These are phyloP conservation scores for Montipora efflorescens DNA, from an alignment of 64 coral and sea anemone species.

Conservation along the genomic window DNA sequence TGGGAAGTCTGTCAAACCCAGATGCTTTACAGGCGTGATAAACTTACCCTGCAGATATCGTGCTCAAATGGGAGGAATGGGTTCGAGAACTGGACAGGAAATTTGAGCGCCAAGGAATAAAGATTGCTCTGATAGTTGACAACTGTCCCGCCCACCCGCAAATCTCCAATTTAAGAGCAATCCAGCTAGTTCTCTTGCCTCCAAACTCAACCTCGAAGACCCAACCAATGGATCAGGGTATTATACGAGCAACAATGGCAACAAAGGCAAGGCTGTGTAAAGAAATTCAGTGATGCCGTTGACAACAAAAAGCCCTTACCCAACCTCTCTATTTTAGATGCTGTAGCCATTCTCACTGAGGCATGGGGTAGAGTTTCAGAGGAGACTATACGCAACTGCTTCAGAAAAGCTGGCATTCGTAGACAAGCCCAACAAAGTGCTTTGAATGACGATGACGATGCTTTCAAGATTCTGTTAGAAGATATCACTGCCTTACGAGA, in stretches of 20 bases:
- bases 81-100: neutral
- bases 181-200: conserved; percentile 62
- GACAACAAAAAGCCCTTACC: conserved; percentile 3
- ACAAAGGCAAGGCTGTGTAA: neutral
- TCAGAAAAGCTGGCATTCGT: too few species aligned
- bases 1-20: conserved; percentile 28
- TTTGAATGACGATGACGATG: too few species aligned
- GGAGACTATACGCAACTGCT: too few species aligned
- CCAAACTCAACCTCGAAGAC: conserved; percentile 64
- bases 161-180: conserved; percentile 47
- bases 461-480: neutral
- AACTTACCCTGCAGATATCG: conserved; percentile 26
- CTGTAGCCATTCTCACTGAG: neutral
- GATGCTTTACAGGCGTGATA: conserved; percentile 30
- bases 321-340: neutral
- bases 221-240: conserved; percentile 66
- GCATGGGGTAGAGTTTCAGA: too few species aligned
- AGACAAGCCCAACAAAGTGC: too few species aligned
- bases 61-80: conserved; percentile 62
- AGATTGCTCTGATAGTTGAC: conserved; percentile 62
- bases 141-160: conserved; percentile 42
- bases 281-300: neutral
- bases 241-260: conserved; percentile 26
- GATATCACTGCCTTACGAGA: neutral
- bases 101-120: conserved; percentile 55